Evolutionary conservation across 2,888 invertebrate genomes (phyloP).

Genomic region (Ferdinandea cuprea): DNA sequence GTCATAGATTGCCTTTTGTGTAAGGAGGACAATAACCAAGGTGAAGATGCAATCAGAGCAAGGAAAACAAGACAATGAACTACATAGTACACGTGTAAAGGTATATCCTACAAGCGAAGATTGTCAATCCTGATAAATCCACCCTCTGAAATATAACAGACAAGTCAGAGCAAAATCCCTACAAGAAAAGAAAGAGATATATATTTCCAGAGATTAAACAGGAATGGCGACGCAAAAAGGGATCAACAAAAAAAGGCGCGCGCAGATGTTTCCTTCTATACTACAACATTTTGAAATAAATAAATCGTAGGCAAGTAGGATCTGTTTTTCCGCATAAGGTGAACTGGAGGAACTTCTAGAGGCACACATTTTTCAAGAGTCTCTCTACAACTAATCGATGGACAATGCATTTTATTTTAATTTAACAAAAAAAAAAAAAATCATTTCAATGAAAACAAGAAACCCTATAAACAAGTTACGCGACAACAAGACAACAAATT

Average conservation of each 20-base stretch:
- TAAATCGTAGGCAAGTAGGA: constrained; percentile 59
- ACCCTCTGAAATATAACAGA: constrained; percentile 47
- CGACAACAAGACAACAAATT: constrained; percentile 32
- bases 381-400: constrained; percentile 36
- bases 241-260: constrained; percentile 64
- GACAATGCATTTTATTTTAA: constrained; percentile 10
- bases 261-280: constrained; percentile 61
- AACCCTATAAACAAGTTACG: constrained; percentile 54
- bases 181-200: constrained; percentile 8
- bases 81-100: not conserved
- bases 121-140: constrained; percentile 56
- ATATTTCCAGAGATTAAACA: constrained; percentile 1
- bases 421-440: constrained; percentile 13
- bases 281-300: constrained; percentile 37
- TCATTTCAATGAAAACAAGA: constrained; percentile 49
- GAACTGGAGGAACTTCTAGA: constrained; percentile 25
- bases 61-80: constrained; percentile 8
- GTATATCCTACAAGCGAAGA: constrained; percentile 2
- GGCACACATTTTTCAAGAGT: not conserved
- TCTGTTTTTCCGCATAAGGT: constrained; percentile 21
- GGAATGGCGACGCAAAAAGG: constrained; percentile 21
- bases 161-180: not conserved
- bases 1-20: constrained; percentile 29
- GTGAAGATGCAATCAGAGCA: constrained; percentile 44
- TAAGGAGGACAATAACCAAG: constrained; percentile 39